Evolutionary conservation across 2,797 vertebrate genomes (phyloP).

Genomic region (Sarcoramphus papa): DNA sequence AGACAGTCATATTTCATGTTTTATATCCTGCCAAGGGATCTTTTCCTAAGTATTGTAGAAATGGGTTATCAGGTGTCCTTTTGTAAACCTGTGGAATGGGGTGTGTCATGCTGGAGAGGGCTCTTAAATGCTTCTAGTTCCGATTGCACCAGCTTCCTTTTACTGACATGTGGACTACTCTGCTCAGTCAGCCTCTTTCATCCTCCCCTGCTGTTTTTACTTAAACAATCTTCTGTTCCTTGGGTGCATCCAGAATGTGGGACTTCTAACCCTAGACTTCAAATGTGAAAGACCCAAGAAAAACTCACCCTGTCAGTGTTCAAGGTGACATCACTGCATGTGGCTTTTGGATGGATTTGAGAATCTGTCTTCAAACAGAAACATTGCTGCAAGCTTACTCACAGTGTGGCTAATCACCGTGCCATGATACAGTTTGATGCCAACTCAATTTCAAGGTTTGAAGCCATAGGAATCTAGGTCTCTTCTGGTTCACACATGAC

Average conservation of each 20-base stretch:
- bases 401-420: constrained; percentile 5
- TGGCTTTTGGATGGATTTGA: constrained; percentile 24
- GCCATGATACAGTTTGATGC: constrained; percentile 6
- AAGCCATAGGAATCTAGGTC: constrained; percentile 26
- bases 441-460: constrained; percentile 43
- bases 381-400: constrained; percentile 7
- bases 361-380: constrained; percentile 27
- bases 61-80: not conserved
- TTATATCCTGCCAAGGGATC: not conserved
- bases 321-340: constrained; percentile 25
- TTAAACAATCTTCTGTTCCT: not conserved
- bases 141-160: not conserved
- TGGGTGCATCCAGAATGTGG: not conserved
- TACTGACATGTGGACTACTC: not conserved
- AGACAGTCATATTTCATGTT: not conserved
- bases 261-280: not conserved
- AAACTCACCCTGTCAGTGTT: not conserved
- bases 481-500: constrained; percentile 57
- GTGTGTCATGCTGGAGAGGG: fast-evolving
- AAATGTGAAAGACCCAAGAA: constrained; percentile 1
- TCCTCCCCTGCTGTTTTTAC: not conserved
- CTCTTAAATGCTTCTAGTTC: not conserved
- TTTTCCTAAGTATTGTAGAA: not conserved
- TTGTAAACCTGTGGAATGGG: not conserved
- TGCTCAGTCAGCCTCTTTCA: not conserved